Base-by-base conservation (phyloP, 2,113 vertebrate species). In the Anolis sagrei region DNA sequence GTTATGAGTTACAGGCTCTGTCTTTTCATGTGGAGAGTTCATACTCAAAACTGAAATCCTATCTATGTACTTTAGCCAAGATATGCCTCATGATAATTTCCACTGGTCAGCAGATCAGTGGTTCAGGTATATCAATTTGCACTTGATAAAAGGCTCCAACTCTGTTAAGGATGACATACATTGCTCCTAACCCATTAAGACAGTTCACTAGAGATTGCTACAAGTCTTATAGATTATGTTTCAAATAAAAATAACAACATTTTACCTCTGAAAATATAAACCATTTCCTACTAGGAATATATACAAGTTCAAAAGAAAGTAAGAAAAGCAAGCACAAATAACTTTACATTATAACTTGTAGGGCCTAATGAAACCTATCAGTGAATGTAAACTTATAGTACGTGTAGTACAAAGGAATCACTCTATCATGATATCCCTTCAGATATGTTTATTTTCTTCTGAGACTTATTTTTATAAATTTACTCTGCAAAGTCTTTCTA, bases 31-130 rank as follows among this genome's bases (percentile, higher is more conserved):
- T 5, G 86, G 88, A 0, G 1, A 62, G 72, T 70, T 21, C 2
- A 82, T 1, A 81, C 86, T 89, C 25, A 7, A 80, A 36, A 77
- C 61, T 85, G 92, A 92, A 95, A 95, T 76, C 82, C 84, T 34
- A 89, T 86, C 89, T 11, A 2, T 0, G 58, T 19, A 54, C 0
- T 74, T 10, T 0, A 0, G 1, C 68, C 78, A 83, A 84, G 23
- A 73, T 76, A 66, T 5, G 79, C 25, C 75, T 90, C 83, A 84
- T 0, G 7, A 79, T 87, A 27, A 90, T 58, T 93, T 92, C 85
- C 91, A 1, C 1, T 0, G 51, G 88, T 85, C 29, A 8, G 8
- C 1, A 1, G 62, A 72, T 19, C 1, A 0, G 2, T 39, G 76
- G 49, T 90, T 83, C 82, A 39, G 44, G 1, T 0, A 0, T 68